These are phyloP conservation scores for Pseudomyrmex dendroicus DNA, from an alignment of 1,140 invertebrate species.

Conservation along the genomic window DNA sequence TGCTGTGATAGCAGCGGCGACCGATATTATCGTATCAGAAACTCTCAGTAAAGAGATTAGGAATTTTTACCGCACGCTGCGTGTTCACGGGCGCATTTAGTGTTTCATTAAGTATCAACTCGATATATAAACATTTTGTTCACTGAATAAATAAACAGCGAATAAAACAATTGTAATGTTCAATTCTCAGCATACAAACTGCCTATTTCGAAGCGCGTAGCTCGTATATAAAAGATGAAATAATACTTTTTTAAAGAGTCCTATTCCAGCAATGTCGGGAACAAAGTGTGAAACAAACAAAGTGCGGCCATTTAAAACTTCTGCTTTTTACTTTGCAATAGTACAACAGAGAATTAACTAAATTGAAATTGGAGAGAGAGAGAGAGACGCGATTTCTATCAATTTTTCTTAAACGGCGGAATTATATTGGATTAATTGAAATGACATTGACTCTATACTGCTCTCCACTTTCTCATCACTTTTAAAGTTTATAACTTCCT, in stretches of 20 bases:
- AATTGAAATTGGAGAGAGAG: slow-evolving; percentile 1
- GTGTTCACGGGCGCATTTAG: neutral
- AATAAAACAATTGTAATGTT: neutral
- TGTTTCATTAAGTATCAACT: slow-evolving; percentile 5
- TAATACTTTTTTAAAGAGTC: neutral
- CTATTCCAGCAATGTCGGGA: slow-evolving; percentile 3
- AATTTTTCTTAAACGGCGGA: slow-evolving; percentile 28
- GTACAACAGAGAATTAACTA: neutral
- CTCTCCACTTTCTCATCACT: neutral
- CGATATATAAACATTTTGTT: slow-evolving; percentile 7
- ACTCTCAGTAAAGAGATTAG: slow-evolving; percentile 11
- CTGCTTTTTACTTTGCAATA: neutral
- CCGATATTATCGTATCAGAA: slow-evolving; percentile 46
- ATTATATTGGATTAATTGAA: slow-evolving; percentile 15
- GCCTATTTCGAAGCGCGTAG: neutral
- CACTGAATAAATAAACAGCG: slow-evolving; percentile 24
- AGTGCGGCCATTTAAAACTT: neutral
- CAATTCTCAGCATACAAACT: slow-evolving; percentile 1
- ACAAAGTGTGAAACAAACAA: slow-evolving; percentile 9
- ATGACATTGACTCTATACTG: neutral
- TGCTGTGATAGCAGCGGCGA: neutral
- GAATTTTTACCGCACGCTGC: slow-evolving; percentile 42
- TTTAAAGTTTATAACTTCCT: neutral
- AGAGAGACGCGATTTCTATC: neutral
- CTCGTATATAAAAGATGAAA: neutral